Conservation (phyloP, 2,797 vertebrate species). For the Naso thynnoides region DNA sequence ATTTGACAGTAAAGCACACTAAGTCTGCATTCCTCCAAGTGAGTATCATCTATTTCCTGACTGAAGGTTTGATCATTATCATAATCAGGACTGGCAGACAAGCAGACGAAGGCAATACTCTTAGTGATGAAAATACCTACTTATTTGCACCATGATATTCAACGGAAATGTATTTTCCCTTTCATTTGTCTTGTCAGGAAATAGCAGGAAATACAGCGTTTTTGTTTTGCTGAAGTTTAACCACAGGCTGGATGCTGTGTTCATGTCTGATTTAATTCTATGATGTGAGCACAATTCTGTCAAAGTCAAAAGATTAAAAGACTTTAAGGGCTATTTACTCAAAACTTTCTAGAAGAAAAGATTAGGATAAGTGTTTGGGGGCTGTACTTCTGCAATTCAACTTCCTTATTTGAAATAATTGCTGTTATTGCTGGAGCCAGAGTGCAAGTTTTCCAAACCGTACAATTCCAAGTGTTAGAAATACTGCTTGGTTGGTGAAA, state of each 20-base stretch:
- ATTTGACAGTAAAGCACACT: conserved; percentile 4
- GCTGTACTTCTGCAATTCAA: background rate
- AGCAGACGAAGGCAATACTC: conserved; percentile 1
- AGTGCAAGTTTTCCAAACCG: background rate
- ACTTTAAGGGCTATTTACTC: background rate
- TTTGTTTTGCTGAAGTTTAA: background rate
- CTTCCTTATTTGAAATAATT: background rate
- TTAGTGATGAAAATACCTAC: conserved; percentile 6
- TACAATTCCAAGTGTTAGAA: background rate
- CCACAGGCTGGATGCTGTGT: background rate
- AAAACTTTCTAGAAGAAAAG: background rate
- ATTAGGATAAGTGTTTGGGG: background rate
- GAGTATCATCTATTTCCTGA: background rate
- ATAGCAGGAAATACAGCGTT: background rate
- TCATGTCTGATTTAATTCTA: conserved; percentile 1
- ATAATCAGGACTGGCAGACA: conserved; percentile 19
- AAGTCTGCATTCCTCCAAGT: background rate
- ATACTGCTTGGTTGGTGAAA: background rate
- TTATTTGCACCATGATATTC: background rate
- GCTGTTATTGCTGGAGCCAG: background rate
- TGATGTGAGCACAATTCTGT: background rate
- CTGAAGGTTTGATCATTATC: conserved; percentile 5
- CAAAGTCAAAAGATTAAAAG: background rate
- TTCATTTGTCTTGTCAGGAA: background rate
- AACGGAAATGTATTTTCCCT: background rate